These are phyloP conservation scores for Balanococcus diminutus DNA, from an alignment of 2,888 invertebrate genomes.

Conservation along the genomic window DNA sequence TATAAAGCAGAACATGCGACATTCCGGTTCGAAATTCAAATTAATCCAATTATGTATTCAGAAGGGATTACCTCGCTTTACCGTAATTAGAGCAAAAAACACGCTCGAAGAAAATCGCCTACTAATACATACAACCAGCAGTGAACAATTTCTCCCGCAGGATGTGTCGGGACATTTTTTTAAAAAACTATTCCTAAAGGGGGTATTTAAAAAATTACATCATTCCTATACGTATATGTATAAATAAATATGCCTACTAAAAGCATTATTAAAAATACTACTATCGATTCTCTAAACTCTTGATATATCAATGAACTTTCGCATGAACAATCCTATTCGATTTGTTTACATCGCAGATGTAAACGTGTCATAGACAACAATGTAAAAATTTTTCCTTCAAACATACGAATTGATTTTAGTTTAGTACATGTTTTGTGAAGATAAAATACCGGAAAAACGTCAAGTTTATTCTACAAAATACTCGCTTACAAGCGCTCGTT, in stretches of 20 bases:
- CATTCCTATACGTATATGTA: neutral
- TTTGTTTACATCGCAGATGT: constrained; percentile 1
- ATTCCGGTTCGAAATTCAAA: constrained; percentile 18
- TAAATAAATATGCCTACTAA: neutral
- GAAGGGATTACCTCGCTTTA: constrained; percentile 15
- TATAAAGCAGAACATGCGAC: neutral
- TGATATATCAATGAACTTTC: constrained; percentile 11
- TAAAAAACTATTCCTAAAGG: neutral
- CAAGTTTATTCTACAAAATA: neutral
- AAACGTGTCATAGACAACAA: constrained; percentile 4
- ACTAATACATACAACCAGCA: neutral
- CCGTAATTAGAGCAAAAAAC: constrained; percentile 19
- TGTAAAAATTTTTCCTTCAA: neutral
- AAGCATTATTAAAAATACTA: neutral
- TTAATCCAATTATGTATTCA: constrained; percentile 40
- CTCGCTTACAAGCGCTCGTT: neutral
- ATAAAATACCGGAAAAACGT: constrained; percentile 10
- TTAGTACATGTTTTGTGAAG: neutral
- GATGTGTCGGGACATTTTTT: neutral
- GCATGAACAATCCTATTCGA: constrained; percentile 5
- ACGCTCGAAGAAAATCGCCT: neutral
- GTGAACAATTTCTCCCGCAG: neutral
- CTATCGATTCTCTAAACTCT: neutral
- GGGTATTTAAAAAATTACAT: neutral
- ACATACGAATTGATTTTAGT: neutral